Base-by-base conservation (phyloP, 2,888 invertebrate genomes). In the Tetranychus truncatus region DNA sequence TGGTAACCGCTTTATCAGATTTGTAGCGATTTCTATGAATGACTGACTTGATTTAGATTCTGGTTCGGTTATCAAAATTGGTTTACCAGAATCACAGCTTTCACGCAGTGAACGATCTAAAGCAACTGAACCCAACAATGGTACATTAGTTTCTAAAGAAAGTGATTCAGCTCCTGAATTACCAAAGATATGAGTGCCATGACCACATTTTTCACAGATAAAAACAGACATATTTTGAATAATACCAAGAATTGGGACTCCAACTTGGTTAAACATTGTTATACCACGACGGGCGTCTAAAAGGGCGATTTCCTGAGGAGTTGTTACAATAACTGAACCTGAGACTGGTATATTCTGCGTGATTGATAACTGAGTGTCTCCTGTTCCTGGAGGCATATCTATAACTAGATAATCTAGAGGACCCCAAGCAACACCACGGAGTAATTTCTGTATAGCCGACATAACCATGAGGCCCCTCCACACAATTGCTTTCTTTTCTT, bases 381-480 rank as follows among this genome's bases (percentile, higher is more conserved):
- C 96, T 0, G 96, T 96, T 55, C 96, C 96, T 0, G 96, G 96
- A 3, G 96, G 96, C 80, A 95, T 95, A 84, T 96, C 96, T 0
- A 96, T 87, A 20, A 97, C 85, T 76, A 96, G 86, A 81, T 90
- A 89, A 84, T 96, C 94, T 74, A 93, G 84, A 0, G 89, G 88
- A 3, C 88, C 89, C 96, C 96, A 96, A 65, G 87, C 86, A n/a
- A 94, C 92, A 81, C 92, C 89, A 78, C 90, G 85, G 46, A 95
- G 85, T 45, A 96, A 84, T 79, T 90, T 88, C 79, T 95, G 90
- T 76, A 96, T 82, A 0, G 95, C 95, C 78, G 91, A 91, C 95
- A 95, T 96, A 74, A 96, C 95, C 89, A 96, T 91, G 24, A 95
- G 87, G 0, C 96, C 96, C 78, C 96, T 87, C 96, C 96, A 97